Evolutionary conservation across 2,113 vertebrate species (phyloP).

Genomic region (Daboia siamensis): DNA sequence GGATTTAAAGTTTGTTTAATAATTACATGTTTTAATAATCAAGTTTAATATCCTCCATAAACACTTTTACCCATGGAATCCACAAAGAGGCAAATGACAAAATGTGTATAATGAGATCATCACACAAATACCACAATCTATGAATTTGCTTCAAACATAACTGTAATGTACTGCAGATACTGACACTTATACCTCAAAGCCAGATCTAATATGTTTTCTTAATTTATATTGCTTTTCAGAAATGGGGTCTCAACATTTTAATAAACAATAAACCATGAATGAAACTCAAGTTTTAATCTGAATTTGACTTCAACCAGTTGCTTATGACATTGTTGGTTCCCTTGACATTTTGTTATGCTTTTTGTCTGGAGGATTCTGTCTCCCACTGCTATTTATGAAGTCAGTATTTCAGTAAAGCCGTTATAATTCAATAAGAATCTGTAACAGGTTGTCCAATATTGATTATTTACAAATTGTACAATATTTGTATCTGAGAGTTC

Average conservation of each 20-base stretch:
- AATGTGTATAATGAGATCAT: background rate
- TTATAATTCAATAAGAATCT: background rate
- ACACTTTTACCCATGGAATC: background rate
- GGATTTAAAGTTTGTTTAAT: background rate
- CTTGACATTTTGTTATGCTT: background rate
- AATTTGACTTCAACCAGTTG: background rate
- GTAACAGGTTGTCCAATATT: background rate
- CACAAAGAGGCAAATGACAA: background rate
- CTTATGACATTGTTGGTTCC: background rate
- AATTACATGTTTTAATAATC: background rate
- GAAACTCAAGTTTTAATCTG: background rate
- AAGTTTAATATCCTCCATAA: background rate
- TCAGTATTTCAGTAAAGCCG: background rate
- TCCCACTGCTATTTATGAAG: background rate
- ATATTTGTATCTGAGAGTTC: background rate
- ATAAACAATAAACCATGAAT: background rate
- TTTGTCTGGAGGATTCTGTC: background rate
- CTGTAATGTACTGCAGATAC: background rate
- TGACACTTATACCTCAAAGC: background rate
- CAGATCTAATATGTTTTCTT: background rate
- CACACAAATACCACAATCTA: background rate
- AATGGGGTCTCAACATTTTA: background rate
- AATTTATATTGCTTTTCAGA: background rate
- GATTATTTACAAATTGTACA: background rate
- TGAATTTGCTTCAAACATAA: background rate